A percentile compares a stretch with the other conserved stretches of the same genome.
Evolutionary conservation across 2,797 vertebrate species (phyloP).

Genomic region (Novumbra hubbsi): DNA sequence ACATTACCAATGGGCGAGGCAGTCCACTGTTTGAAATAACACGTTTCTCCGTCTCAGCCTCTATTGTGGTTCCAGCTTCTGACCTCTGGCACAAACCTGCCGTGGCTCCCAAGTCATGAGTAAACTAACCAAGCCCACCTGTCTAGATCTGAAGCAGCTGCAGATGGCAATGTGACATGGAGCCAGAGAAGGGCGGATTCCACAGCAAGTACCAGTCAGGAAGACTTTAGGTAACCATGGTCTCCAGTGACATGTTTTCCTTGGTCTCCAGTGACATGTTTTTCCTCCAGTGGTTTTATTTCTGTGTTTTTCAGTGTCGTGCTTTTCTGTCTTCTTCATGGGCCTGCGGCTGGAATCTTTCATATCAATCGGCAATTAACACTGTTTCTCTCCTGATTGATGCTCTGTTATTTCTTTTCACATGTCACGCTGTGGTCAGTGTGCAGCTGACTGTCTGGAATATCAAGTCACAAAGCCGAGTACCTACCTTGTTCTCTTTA

Average conservation of each 20-base stretch:
- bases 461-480: slow-evolving; percentile 44
- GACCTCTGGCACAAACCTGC: neutral
- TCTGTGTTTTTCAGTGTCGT: slow-evolving; percentile 60
- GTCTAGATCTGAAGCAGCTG: slow-evolving; percentile 75
- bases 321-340: slow-evolving; percentile 45
- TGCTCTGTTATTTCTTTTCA: slow-evolving; percentile 40
- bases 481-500: neutral
- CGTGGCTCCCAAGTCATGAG: slow-evolving; percentile 51
- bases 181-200: slow-evolving; percentile 77
- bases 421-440: slow-evolving; percentile 21
- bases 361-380: slow-evolving; percentile 46
- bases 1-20: neutral
- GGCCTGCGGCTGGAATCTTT: slow-evolving; percentile 40
- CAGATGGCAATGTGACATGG: slow-evolving; percentile 72
- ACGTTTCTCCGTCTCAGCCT: neutral
- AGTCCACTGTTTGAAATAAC: neutral
- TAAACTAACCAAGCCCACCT: slow-evolving; percentile 57
- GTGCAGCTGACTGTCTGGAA: neutral
- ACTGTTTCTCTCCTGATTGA: slow-evolving; percentile 46
- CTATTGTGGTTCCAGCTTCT: neutral
- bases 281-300: slow-evolving; percentile 49
- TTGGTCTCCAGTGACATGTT: slow-evolving; percentile 44
- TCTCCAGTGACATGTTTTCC: slow-evolving; percentile 26
- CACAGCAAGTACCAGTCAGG: slow-evolving; percentile 77
- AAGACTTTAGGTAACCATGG: slow-evolving; percentile 81